Evolutionary conservation across 2,113 vertebrate genomes (phyloP), one percentile per base, ranked within the genome.

Genomic region (Thalassoma bifasciatum): DNA sequence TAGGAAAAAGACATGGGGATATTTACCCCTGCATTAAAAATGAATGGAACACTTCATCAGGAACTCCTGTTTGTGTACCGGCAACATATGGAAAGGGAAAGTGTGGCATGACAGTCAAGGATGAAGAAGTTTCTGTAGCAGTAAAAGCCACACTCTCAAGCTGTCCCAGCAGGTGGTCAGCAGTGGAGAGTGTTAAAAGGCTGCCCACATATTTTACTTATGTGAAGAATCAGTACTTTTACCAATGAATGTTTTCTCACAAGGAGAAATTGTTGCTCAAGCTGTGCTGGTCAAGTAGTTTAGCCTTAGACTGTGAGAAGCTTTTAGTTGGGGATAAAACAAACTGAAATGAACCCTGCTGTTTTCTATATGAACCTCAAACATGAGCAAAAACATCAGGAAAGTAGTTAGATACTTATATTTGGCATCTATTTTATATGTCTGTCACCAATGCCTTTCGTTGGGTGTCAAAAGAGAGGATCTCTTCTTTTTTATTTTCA

Each of bases 41-140:
- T 89, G 81, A 91, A 87, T 81, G 67, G 87, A 59, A 88, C 49
- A 60, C 76, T 79, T 88, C 70, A 87, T 88, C 63, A 79, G 66
- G 57, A 71, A 66, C 37, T 26, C 72, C 22, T 72, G 83, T 80
- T 79, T 90, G 81, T 89, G 81, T 81, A 77, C 77, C 6, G 26
- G 40, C 24, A 64, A 78, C 58, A 66, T 69, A 84, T 73, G 89
- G 90, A 87, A 86, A 82, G 81, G 86, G 74, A 86, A 86, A 86
- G 46, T 77, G 82, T 82, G 86, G 82, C 71, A 50, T 21, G 79
- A 85, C 64, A 13, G 73, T 74, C 81, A 42, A 49, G 77, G 81
- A 81, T 86, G 72, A 90, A 64, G 19, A 46, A 46, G 37, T 54
- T 79, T 75, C 78, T 81, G 71, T 78, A 59, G 61, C 49, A 53